A percentile compares a stretch with the other conserved stretches of the same genome.
Evolutionary conservation across 2,888 invertebrate species (phyloP).

Genomic region (Tenodera sinensis): DNA sequence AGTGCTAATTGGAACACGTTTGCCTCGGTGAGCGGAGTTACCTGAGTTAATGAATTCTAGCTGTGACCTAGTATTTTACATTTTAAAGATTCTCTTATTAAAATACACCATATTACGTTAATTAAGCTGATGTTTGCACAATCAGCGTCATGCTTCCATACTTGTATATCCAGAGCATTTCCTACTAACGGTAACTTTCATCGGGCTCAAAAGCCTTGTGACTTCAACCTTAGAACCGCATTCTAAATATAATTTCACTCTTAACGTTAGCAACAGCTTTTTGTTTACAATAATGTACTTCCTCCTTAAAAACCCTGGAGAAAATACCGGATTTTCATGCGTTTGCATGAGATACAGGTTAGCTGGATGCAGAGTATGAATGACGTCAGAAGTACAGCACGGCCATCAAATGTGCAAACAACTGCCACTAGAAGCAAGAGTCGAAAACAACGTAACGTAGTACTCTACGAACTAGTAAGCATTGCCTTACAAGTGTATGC

Average conservation of each 20-base stretch:
- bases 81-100: background rate
- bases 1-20: background rate
- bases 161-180: background rate
- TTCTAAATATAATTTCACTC: background rate
- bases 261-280: background rate
- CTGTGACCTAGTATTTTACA: background rate
- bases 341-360: no score
- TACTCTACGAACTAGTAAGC: no score
- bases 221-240: background rate
- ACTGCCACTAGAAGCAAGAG: no score
- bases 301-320: no score
- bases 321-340: no score
- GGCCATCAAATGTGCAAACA: no score
- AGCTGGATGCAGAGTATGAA: no score
- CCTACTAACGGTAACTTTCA: background rate
- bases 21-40: background rate
- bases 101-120: background rate
- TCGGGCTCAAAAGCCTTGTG: background rate
- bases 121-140: background rate
- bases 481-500: no score
- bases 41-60: background rate
- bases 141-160: background rate
- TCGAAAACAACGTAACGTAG: no score
- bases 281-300: no score
- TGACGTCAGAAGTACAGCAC: no score